phyloP scores from a whole-genome alignment of 2,888 invertebrate genomes.

The Eupithecia abbreviata region DNA sequence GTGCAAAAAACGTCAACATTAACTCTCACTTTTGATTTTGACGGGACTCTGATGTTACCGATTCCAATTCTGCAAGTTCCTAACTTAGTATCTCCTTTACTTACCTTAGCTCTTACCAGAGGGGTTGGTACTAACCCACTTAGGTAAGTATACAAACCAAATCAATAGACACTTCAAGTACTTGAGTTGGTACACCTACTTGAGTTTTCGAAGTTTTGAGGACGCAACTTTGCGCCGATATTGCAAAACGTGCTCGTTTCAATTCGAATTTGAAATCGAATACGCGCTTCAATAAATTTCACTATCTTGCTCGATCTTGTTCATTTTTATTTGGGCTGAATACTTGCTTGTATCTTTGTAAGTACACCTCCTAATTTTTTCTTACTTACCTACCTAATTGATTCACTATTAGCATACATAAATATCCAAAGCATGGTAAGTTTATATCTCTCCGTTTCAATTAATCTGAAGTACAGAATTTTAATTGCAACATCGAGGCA shows the following conservation, averaged over 20 bases:
- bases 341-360: not conserved
- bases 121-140: not conserved
- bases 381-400: too few species aligned
- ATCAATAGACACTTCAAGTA: conserved; percentile 13
- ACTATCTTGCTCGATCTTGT: conserved; percentile 41
- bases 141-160: conserved; percentile 9
- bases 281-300: conserved; percentile 52
- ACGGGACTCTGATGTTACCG: not conserved
- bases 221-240: conserved; percentile 30
- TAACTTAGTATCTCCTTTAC: not conserved
- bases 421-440: not conserved
- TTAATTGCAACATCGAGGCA: conserved; percentile 9
- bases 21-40: not conserved
- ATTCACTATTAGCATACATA: not conserved
- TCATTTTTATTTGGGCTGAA: conserved; percentile 27
- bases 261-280: conserved; percentile 47
- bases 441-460: not conserved
- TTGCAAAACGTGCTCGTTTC: conserved; percentile 28
- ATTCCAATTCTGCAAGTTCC: not conserved
- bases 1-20: not conserved
- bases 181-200: conserved; percentile 12
- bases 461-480: not conserved
- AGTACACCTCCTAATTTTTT: not conserved
- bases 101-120: not conserved
- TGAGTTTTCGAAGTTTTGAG: conserved; percentile 31